Percentiles rank a stretch among this genome's conserved stretches.
phyloP scores from a whole-genome alignment of 2,797 vertebrate genomes.

The Sebastes elongatus region DNA sequence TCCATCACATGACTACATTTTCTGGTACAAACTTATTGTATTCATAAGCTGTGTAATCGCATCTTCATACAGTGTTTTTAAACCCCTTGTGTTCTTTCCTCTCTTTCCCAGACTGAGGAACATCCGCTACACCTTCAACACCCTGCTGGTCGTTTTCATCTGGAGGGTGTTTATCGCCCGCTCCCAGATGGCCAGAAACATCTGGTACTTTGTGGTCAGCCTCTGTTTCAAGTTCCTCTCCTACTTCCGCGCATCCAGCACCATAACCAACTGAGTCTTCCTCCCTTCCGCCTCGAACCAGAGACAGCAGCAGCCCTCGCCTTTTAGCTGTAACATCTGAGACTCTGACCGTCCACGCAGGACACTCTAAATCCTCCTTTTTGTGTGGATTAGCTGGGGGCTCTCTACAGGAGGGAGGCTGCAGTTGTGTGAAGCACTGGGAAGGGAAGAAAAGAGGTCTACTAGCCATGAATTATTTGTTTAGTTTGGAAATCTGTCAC shows the following conservation, averaged over 20 bases:
- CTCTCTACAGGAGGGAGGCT: constrained; percentile 30
- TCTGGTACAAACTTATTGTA: not conserved
- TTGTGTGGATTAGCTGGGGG: constrained; percentile 33
- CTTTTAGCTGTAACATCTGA: constrained; percentile 29
- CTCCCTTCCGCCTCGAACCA: constrained; percentile 9
- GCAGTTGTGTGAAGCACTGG: constrained; percentile 36
- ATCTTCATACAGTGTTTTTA: not conserved
- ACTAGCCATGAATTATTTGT: constrained; percentile 68
- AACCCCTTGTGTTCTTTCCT: not conserved
- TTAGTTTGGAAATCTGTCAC: constrained; percentile 56
- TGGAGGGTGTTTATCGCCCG: constrained; percentile 95
- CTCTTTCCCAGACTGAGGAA: constrained; percentile 87
- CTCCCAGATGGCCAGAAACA: constrained; percentile 94
- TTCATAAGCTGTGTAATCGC: not conserved
- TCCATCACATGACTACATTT: accelerated
- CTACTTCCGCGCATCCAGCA: constrained; percentile 93
- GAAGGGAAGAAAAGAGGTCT: constrained; percentile 39
- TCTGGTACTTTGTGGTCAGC: constrained; percentile 97
- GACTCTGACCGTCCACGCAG: constrained; percentile 29
- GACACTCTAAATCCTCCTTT: constrained; percentile 12
- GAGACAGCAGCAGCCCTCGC: constrained; percentile 29
- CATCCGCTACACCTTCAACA: constrained; percentile 94
- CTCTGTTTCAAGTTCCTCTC: constrained; percentile 97
- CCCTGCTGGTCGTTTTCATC: constrained; percentile 88
- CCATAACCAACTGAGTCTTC: constrained; percentile 72